phyloP scores from a whole-genome alignment of 1,140 invertebrate species.

The Delia radicum region DNA sequence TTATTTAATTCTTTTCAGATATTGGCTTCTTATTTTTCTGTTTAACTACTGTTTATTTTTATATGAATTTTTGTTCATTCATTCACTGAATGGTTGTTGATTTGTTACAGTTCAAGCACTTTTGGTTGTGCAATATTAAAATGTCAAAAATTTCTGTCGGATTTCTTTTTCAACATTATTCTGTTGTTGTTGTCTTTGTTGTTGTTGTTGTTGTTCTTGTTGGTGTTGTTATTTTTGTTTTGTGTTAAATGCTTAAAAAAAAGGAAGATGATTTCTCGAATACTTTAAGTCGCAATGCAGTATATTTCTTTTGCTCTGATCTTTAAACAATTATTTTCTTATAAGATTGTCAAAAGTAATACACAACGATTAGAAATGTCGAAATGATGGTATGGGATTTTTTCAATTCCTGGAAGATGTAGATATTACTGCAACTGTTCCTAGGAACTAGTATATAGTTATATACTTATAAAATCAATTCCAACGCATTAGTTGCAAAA shows the following conservation, averaged over 20 bases:
- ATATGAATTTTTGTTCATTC: background rate
- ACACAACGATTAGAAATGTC: too few species aligned
- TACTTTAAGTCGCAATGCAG: background rate
- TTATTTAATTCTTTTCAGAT: too few species aligned
- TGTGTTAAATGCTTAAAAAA: background rate
- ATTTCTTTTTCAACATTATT: background rate
- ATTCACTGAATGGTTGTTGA: background rate
- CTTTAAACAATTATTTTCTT: background rate
- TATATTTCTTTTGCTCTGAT: background rate
- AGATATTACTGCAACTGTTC: too few species aligned
- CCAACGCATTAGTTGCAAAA: constrained; percentile 4
- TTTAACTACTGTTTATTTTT: background rate
- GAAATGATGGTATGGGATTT: too few species aligned
- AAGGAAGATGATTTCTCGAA: background rate
- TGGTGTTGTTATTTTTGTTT: background rate
- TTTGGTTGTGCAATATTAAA: constrained; percentile 19
- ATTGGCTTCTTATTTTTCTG: too few species aligned
- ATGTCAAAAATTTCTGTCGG: constrained; percentile 18
- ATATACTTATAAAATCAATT: background rate
- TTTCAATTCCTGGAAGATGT: too few species aligned
- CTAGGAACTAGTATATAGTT: background rate
- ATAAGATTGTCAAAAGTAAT: background rate
- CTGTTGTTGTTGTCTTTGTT: background rate
- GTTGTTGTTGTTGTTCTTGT: background rate
- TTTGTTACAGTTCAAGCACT: constrained; percentile 22